Conservation (phyloP, 2,797 vertebrate species). For the Myiothlypis chrysogaster region DNA sequence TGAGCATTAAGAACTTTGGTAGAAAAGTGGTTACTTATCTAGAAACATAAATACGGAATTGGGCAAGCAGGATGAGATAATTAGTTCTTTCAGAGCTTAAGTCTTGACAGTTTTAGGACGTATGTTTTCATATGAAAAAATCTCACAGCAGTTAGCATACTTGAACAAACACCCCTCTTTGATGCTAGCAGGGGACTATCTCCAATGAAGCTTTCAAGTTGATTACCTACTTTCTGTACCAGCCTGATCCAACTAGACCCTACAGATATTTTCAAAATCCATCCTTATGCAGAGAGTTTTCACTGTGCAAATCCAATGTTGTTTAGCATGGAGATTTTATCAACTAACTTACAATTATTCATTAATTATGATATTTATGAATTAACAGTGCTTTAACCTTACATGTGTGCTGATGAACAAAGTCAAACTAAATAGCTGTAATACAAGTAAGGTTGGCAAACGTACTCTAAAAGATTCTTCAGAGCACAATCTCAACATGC, state of each 20-base stretch:
- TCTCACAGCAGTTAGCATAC: background rate
- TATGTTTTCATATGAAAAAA: background rate
- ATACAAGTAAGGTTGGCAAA: background rate
- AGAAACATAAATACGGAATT: background rate
- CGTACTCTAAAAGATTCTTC: background rate
- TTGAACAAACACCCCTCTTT: background rate
- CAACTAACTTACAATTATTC: background rate
- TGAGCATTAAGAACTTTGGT: background rate
- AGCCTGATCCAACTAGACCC: background rate
- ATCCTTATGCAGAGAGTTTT: background rate
- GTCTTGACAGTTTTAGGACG: background rate
- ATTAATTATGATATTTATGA: background rate
- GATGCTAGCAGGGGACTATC: background rate
- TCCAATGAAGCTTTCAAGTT: background rate
- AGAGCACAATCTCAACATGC: background rate
- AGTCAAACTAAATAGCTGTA: constrained; percentile 16
- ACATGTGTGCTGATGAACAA: background rate
- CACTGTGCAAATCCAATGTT: background rate
- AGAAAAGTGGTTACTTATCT: background rate
- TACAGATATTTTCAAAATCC: background rate
- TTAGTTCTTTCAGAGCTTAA: background rate
- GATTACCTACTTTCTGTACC: background rate
- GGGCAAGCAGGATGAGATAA: background rate
- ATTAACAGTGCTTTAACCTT: constrained; percentile 16
- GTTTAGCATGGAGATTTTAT: background rate